Evolutionary conservation across 2,888 invertebrate species (phyloP).

Genomic region (Diloba caeruleocephala): DNA sequence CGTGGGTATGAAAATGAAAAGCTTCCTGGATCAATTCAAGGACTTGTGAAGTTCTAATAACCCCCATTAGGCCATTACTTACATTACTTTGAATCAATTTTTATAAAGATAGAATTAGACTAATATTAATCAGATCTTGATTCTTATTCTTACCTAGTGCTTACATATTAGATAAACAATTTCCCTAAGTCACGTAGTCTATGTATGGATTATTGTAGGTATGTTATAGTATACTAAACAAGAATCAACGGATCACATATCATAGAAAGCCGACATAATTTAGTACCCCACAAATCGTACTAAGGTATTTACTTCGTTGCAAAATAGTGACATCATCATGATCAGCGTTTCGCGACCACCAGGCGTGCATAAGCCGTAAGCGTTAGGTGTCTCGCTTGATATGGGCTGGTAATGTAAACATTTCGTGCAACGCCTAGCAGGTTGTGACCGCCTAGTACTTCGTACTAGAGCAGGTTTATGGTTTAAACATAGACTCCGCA

Average conservation of each 20-base stretch:
- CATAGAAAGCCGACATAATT: constrained; percentile 45
- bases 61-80: too few relatives aligned
- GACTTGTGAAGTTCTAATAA: background rate
- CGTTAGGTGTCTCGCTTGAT: constrained; percentile 70
- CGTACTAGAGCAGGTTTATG: constrained; percentile 8
- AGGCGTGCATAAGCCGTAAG: constrained; percentile 69
- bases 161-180: too few relatives aligned
- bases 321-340: constrained; percentile 77
- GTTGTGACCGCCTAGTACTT: constrained; percentile 66
- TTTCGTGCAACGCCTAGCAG: constrained; percentile 60
- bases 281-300: constrained; percentile 32
- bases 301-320: constrained; percentile 54
- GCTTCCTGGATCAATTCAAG: background rate
- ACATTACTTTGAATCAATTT: too few relatives aligned
- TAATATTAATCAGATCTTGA: too few relatives aligned
- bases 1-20: constrained; percentile 3
- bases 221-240: constrained; percentile 43
- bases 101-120: too few relatives aligned
- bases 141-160: too few relatives aligned
- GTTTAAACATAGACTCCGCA: too few relatives aligned
- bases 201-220: constrained; percentile 24
- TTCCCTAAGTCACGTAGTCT: constrained; percentile 38
- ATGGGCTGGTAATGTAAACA: constrained; percentile 75
- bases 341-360: constrained; percentile 75
- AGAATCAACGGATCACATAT: constrained; percentile 32